Evolutionary conservation across 2,888 invertebrate species (phyloP), one percentile per base, ranked within the genome.

Genomic region (Papilio gigon): DNA sequence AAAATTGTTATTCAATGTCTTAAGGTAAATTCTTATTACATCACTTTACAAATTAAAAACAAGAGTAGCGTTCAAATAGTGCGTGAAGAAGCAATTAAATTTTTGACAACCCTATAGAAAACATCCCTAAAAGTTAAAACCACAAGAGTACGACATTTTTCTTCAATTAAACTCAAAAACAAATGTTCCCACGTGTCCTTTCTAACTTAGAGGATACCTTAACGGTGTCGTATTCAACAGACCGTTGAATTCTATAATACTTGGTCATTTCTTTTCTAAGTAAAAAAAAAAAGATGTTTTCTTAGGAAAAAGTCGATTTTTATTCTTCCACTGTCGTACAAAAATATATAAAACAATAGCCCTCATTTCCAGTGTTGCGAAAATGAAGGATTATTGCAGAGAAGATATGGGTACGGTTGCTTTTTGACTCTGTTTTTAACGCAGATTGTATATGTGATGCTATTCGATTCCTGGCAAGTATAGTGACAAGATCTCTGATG

Each of bases 121-220:
- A 44, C 33, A 17, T 63, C 58, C 44, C 56, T 33, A 33, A 62
- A 63, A 68, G 25, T 44, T 35, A 14, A 33, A 8, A 22, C 3
- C 59, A 50, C 33, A 6, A 9, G 14, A 76, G 74, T 66, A 70
- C 70, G 78, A 78, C 76, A 77, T 72, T 74, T 72, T 73, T 71
- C 76, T 74, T 72, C 78, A 81, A 79, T 80, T 80, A 81, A 72
- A 72, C 70, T 65, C 66, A 68, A 35, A 71, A 74, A 73, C 70
- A 71, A 65, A 65, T 63, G 65, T 81, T 81, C 81, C 72, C 72
- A 73, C 77, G 78, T 67, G 72, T 71, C 59, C 47, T 68, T 60
- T 22, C 50, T n/a, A 58, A 64, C 53, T 62, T 56, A 42, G 20
- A 22, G n/a, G 17, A 40, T n/a, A 17, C 12, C 3, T 44, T 17